A percentile compares a stretch with the other conserved stretches of the same genome.
Conservation (phyloP, 1,140 invertebrate genomes). For the Cherax destructor region DNA sequence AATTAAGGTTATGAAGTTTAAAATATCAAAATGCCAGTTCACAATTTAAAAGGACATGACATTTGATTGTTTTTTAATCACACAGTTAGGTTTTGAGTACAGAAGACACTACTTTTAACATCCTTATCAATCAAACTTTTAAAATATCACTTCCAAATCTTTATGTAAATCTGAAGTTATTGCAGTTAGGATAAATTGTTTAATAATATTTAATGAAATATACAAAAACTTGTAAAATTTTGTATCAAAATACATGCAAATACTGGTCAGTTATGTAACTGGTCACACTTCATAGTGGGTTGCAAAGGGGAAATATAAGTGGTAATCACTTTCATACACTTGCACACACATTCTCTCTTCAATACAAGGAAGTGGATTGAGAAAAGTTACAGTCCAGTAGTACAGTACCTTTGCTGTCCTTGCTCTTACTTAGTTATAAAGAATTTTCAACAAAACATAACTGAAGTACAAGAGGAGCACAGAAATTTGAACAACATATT, state of each 20-base stretch:
- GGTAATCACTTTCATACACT: background rate
- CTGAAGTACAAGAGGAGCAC: background rate
- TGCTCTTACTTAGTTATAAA: slow-evolving; percentile 9
- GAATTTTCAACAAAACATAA: slow-evolving; percentile 3
- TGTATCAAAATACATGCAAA: slow-evolving; percentile 59
- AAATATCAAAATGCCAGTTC: slow-evolving; percentile 51
- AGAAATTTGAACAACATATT: background rate
- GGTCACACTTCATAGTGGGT: slow-evolving; percentile 22
- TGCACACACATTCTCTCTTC: slow-evolving; percentile 1
- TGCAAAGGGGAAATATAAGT: slow-evolving; percentile 9
- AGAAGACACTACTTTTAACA: slow-evolving; percentile 36
- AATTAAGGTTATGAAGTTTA: slow-evolving; percentile 50
- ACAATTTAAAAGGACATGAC: slow-evolving; percentile 35
- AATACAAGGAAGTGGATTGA: background rate
- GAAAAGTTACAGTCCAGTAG: slow-evolving; percentile 45
- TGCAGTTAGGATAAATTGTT: slow-evolving; percentile 42
- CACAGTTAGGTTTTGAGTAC: slow-evolving; percentile 24
- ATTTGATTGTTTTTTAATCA: slow-evolving; percentile 39
- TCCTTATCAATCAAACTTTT: slow-evolving; percentile 9
- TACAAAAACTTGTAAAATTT: slow-evolving; percentile 47
- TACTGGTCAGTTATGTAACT: slow-evolving; percentile 46
- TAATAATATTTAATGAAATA: slow-evolving; percentile 28
- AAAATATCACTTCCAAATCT: slow-evolving; percentile 11
- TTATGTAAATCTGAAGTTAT: slow-evolving; percentile 21
- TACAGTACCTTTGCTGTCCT: slow-evolving; percentile 6